A percentile compares a stretch with the other conserved stretches of the same genome.
These are phyloP conservation scores for Pogonognathellus flavescens DNA, from an alignment of 1,140 invertebrate genomes.

Conservation along the genomic window DNA sequence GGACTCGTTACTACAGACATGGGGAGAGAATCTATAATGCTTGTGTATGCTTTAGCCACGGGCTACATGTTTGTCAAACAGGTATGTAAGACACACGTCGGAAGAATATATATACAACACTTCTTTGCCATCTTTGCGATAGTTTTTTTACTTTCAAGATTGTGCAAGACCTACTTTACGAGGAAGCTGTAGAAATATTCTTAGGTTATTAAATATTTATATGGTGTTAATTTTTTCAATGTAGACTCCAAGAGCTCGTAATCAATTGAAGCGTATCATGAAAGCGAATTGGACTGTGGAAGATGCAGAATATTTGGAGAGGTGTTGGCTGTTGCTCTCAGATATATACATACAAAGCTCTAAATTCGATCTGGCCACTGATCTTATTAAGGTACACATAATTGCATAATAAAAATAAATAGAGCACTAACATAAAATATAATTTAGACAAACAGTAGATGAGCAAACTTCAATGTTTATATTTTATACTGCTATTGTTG, in stretches of 20 bases:
- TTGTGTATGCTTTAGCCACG: conserved; percentile 87
- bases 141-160: too few relatives aligned
- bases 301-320: conserved; percentile 95
- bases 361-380: conserved; percentile 88
- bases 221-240: conserved; percentile 20
- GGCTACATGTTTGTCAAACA: conserved; percentile 90
- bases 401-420: not conserved
- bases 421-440: too few relatives aligned
- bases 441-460: too few relatives aligned
- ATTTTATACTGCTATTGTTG: conserved; percentile 10
- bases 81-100: conserved; percentile 31
- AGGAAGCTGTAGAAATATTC: too few relatives aligned
- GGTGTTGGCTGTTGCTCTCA: conserved; percentile 92
- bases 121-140: too few relatives aligned
- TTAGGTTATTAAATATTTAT: not conserved
- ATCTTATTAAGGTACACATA: conserved; percentile 77
- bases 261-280: conserved; percentile 90
- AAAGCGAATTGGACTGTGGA: conserved; percentile 92
- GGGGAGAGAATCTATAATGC: conserved; percentile 84
- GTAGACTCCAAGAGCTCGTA: conserved; percentile 86
- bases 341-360: conserved; percentile 91
- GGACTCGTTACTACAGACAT: conserved; percentile 65
- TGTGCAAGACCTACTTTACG: too few relatives aligned
- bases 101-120: too few relatives aligned
- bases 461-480: too few relatives aligned